A percentile compares a stretch with the other conserved stretches of the same genome.
Evolutionary conservation across 2,113 vertebrate genomes (phyloP).

Genomic region (human (Homo sapiens)): DNA sequence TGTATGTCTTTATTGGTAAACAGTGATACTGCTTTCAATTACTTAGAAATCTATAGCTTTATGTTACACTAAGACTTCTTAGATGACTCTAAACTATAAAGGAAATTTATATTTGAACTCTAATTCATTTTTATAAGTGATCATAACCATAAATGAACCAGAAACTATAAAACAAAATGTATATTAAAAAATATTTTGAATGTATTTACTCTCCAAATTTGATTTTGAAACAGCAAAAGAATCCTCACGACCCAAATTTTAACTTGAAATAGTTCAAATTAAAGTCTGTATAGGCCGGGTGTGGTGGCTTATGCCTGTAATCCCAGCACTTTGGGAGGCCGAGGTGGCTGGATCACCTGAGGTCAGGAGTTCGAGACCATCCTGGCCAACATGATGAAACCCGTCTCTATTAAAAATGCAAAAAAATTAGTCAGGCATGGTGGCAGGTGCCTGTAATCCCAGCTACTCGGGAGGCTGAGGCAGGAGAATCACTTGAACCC

Average conservation of each 20-base stretch:
- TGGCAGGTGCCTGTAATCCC: too few species aligned
- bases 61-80: background rate
- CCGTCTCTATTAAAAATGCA: too few species aligned
- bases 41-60: constrained; percentile 10
- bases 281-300: background rate
- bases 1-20: background rate
- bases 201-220: background rate
- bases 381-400: too few species aligned
- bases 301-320: too few species aligned
- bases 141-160: background rate
- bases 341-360: too few species aligned
- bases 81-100: constrained; percentile 24
- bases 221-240: constrained; percentile 40
- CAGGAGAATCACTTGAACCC: too few species aligned
- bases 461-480: too few species aligned
- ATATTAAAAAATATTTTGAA: background rate
- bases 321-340: too few species aligned
- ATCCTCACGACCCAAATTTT: constrained; percentile 14
- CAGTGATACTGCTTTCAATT: background rate
- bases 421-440: too few species aligned
- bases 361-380: too few species aligned
- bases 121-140: constrained; percentile 33
- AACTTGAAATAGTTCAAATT: constrained; percentile 18
- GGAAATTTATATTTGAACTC: background rate
- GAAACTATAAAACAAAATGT: background rate